phyloP scores from a whole-genome alignment of 2,888 invertebrate genomes.

The Ypsolopha scabrella region DNA sequence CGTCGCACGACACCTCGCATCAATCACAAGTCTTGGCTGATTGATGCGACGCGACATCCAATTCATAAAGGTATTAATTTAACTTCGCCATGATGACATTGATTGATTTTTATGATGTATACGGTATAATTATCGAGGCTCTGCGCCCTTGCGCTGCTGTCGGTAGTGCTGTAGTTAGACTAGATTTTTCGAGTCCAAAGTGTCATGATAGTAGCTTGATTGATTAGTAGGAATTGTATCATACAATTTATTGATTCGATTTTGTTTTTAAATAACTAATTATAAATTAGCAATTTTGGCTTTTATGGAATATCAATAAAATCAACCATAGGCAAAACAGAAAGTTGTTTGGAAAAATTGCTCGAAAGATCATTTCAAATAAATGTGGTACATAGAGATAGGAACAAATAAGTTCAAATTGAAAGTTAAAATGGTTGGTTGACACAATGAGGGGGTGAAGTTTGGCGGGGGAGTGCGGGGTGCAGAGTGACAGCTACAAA shows the following conservation, averaged over 20 bases:
- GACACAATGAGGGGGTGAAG: neutral
- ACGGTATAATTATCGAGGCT: neutral
- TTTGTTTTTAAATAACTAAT: too few species aligned
- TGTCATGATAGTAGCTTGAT: neutral
- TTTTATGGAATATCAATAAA: too few species aligned
- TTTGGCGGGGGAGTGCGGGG: constrained; percentile 10
- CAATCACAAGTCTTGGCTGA: constrained; percentile 47
- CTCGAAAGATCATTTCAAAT: too few species aligned
- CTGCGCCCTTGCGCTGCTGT: neutral
- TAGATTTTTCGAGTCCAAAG: neutral
- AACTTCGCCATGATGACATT: constrained; percentile 36
- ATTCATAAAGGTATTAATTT: constrained; percentile 56
- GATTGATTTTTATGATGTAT: constrained; percentile 40
- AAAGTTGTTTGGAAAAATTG: too few species aligned
- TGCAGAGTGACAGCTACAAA: constrained; percentile 40
- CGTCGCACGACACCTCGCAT: constrained; percentile 31
- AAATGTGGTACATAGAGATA: too few species aligned
- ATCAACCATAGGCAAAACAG: too few species aligned
- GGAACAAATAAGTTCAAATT: too few species aligned
- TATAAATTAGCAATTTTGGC: too few species aligned
- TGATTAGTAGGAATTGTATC: too few species aligned
- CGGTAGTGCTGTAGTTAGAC: neutral
- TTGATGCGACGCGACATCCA: constrained; percentile 55
- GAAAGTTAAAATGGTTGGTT: too few species aligned
- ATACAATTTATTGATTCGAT: too few species aligned